Base-by-base conservation (phyloP, 1,140 invertebrate species). In the Ladona fulva region DNA sequence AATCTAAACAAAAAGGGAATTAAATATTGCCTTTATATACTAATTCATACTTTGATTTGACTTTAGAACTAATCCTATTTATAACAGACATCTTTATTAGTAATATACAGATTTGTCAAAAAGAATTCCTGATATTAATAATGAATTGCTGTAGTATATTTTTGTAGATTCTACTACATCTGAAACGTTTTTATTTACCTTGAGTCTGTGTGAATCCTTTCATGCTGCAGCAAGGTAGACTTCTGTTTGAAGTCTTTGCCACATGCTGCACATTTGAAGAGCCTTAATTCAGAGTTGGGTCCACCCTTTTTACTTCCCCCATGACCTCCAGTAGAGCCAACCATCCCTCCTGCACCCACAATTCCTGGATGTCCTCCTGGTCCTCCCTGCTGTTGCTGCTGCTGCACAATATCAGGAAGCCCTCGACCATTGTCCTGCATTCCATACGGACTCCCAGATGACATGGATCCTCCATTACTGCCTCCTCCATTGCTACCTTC, bases 171-270 rank as follows among this genome's bases (percentile, higher is more conserved):
- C 29, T 5, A 5, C 29, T 37, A 5, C 29, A 37, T 8, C 29
- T 37, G 8, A 37, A 37, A 37, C 8, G 8, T 37, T 37, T 5
- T 37, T 5, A 66, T 3, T 22, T 22, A 66, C 52, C 52, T 86
- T 79, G 92, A 92, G 83, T 94, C 92, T 79, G 93, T 94, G 84
- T 94, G 93, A 81, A 94, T 94, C 80, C 93, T 89, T 86, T 94
- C 93, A 86, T 94, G 93, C 84, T 94, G 92, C 75, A 94, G 87
- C 81, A 94, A 85, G 22, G 93, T 94, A 78, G 92, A 93, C 86
- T 94, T 94, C 86, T 94, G 93, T 83, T 94, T 93, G 85, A 94
- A 94, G 85, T 94, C 93, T 86, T 94, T 94, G 80, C 93, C 93
- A 86, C 93, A 94, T 22, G 92, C 93, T 78, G 94, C 86, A 84